Base-by-base conservation (phyloP, 1,140 invertebrate genomes). In the Bicyclus anynana region DNA sequence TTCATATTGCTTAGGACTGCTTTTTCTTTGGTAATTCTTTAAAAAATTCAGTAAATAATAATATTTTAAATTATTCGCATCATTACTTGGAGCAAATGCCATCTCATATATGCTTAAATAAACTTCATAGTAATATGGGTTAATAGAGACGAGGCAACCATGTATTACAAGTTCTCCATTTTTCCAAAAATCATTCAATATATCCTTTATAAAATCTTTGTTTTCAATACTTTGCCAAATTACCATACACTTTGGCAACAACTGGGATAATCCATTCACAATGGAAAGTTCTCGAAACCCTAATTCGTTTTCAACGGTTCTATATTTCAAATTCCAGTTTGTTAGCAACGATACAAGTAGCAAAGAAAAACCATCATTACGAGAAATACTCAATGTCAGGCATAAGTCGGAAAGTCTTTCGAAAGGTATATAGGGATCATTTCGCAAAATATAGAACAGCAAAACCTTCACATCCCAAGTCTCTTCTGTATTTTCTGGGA, bases 91-190 rank as follows among this genome's bases (percentile, higher is more conserved):
- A 37, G 65, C 66, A 58, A 76, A 79, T 53, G 89, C 60, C 42
- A 90, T 63, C 23, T 80, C 53, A 59, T 87, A 80, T 53, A 90
- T 89, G 48, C 87, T 84, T 51, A 89, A 50, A 59, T 82, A 89
- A 6, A 87, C 74, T 80, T 90, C 89, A 61, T 90, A 90, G 70
- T 79, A 87, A 73, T 90, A 90, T 12, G 81, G 81, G 73, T 87
- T 89, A 37, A 90, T 74, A n/a, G 81, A 82, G 27, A 90, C 65
- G 4, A 73, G 56, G 17, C 78, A 81, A 20, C 87, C 80, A 67
- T 87, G 79, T 47, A 90, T 68, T n/a, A 84, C 69, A 5, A 88
- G 75, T 73, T 90, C 89, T 20, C 89, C 89, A 62, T 83, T 87
- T 71, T 80, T 84, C 79, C 87, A 89, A 58, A 90, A 79, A 67